These are phyloP conservation scores for Macrosteles quadrilineatus DNA, from an alignment of 1,140 invertebrate species.

Conservation along the genomic window DNA sequence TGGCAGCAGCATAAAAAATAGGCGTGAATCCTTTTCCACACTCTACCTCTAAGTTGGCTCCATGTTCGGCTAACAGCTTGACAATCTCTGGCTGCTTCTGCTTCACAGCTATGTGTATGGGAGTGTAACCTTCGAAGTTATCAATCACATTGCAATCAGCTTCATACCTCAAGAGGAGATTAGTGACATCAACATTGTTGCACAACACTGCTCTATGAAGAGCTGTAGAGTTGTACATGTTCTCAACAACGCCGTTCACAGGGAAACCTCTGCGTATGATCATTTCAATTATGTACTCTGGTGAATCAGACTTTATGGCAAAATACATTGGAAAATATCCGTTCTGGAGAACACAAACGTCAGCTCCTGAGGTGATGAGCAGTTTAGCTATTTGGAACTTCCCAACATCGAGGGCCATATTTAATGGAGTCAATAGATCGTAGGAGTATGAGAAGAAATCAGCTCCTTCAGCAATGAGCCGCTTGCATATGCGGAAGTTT, in stretches of 20 bases:
- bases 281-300: background rate
- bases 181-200: background rate
- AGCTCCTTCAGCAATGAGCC: background rate
- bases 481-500: background rate
- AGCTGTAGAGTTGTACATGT: background rate
- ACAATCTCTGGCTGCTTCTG: background rate
- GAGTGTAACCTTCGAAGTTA: background rate
- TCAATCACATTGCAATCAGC: background rate
- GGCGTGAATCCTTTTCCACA: background rate
- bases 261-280: background rate
- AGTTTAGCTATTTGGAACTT: constrained; percentile 13
- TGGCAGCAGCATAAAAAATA: background rate
- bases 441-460: background rate
- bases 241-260: background rate
- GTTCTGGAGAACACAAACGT: background rate
- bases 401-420: background rate
- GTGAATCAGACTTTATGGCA: background rate
- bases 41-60: background rate
- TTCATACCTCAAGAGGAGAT: background rate
- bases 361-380: background rate
- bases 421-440: background rate
- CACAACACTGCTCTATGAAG: background rate
- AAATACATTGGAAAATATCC: background rate
- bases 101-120: constrained; percentile 5
- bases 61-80: background rate